A percentile compares a stretch with the other conserved stretches of the same genome.
phyloP scores from a whole-genome alignment of 2,797 vertebrate species.

The Arnoldichthys spilopterus region DNA sequence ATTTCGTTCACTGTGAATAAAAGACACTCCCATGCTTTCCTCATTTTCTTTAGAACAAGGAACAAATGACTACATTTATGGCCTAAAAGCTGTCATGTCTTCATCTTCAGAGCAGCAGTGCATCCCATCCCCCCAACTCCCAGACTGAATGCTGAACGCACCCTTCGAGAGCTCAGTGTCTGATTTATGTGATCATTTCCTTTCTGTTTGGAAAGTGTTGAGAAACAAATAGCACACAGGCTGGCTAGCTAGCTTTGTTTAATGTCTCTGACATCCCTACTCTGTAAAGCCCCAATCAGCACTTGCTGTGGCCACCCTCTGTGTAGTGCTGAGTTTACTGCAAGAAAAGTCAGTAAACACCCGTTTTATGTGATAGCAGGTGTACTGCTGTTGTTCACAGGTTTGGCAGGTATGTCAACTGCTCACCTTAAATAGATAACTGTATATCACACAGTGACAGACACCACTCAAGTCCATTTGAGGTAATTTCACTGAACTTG shows the following conservation, averaged over 20 bases:
- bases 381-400: not conserved
- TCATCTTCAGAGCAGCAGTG: not conserved
- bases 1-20: not conserved
- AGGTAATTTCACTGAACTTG: not conserved
- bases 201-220: constrained; percentile 41
- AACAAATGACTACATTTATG: constrained; percentile 5
- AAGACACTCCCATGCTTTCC: not conserved
- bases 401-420: not conserved
- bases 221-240: constrained; percentile 35
- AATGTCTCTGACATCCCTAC: constrained; percentile 31
- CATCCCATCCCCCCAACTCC: not conserved
- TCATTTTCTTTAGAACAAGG: constrained; percentile 20
- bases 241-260: constrained; percentile 49
- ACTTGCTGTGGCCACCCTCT: not conserved
- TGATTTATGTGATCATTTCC: constrained; percentile 61
- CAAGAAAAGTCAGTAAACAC: constrained; percentile 20
- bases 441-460: not conserved
- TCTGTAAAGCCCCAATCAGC: constrained; percentile 21
- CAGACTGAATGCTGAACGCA: not conserved
- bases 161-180: constrained; percentile 35
- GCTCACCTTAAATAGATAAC: not conserved
- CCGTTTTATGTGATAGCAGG: not conserved
- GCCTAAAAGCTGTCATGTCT: constrained; percentile 27
- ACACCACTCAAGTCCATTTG: not conserved
- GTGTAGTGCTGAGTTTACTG: constrained; percentile 15